Evolutionary conservation across 2,888 invertebrate genomes (phyloP), one percentile per base, ranked within the genome.

Genomic region (Drosophila multiciliata): DNA sequence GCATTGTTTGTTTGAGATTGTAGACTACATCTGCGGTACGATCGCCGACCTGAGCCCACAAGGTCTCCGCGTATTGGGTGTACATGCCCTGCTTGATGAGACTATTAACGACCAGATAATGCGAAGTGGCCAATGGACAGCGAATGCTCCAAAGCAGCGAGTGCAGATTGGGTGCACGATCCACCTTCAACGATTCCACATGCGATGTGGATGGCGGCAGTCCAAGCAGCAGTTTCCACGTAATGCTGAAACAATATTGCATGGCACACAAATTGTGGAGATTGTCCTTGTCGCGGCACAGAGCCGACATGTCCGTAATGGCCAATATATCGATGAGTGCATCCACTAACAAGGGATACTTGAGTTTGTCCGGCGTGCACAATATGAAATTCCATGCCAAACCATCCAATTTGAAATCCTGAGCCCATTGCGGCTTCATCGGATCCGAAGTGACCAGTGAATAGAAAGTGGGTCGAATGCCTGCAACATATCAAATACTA

Each of bases 341-440:
- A 90, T 98, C 97, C 75, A 99, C 95, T 9, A 99, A 93, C 50
- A 97, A 92, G 0, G 97, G 96, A 93, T 99, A 99, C 88, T 97
- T 96, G 60, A 98, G 94, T 93, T 97, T 97, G 91, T 99, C 98
- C 0, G 97, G 96, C 2, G 98, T 98, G 59, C 98, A 98, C 73
- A 99, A 94, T 68, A 99, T 96, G 91, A 99, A 99, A 94, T 98
- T 99, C 93, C 98, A 97, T 2, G 98, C 98, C 63, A 97, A 92
- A 4, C 97, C 97, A 93, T 99, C 99, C 66, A 99, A 94, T 92
- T 98, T 98, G 0, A 98, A 98, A 52, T 97, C 96, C 87, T 98
- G 98, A 93, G 76, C 75, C 72, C 90, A 80, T 36, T 89, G 75
- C 4, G 82, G 73, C 23, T 82, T 82, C 0, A 75, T 52, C 0